Percentiles rank a stretch among this genome's conserved stretches.
Conservation (phyloP, 2,113 vertebrate genomes). For the Paralichthys olivaceus region DNA sequence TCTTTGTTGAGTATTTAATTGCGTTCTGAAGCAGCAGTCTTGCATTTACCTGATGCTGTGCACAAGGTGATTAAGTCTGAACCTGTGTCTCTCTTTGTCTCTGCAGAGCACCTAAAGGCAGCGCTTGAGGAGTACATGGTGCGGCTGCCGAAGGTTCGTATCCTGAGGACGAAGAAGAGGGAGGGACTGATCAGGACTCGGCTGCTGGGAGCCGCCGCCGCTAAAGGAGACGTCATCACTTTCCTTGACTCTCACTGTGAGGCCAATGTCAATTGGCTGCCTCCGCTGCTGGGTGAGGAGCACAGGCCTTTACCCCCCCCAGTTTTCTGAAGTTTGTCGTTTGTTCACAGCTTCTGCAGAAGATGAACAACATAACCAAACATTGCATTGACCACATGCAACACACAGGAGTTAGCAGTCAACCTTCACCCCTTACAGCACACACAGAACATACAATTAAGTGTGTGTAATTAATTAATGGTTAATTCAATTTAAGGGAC, state of each 20-base stretch:
- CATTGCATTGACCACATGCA: too few species aligned
- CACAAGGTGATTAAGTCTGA: too few species aligned
- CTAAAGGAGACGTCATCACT: slow-evolving; percentile 93
- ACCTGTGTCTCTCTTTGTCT: not conserved
- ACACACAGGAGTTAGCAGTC: too few species aligned
- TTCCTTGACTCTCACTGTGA: slow-evolving; percentile 98
- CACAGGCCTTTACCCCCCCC: too few species aligned
- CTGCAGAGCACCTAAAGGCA: slow-evolving; percentile 88
- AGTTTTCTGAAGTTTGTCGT: too few species aligned
- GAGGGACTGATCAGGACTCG: slow-evolving; percentile 95
- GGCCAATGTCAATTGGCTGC: slow-evolving; percentile 97
- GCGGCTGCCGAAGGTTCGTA: slow-evolving; percentile 89
- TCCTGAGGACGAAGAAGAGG: slow-evolving; percentile 92
- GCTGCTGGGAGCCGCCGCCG: slow-evolving; percentile 89
- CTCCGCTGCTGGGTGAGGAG: slow-evolving; percentile 89
- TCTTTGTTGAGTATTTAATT: not conserved
- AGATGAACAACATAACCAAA: too few species aligned
- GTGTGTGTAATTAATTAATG: too few species aligned
- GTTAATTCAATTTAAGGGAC: too few species aligned
- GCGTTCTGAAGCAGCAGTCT: not conserved
- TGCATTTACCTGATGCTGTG: not conserved
- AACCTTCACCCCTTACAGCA: too few species aligned
- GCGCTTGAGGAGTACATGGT: slow-evolving; percentile 93
- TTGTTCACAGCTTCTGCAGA: too few species aligned
- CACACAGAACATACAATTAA: too few species aligned